A percentile compares a stretch with the other conserved stretches of the same genome.
Conservation (phyloP, 2,113 vertebrate genomes). For the Tachycineta bicolor region DNA sequence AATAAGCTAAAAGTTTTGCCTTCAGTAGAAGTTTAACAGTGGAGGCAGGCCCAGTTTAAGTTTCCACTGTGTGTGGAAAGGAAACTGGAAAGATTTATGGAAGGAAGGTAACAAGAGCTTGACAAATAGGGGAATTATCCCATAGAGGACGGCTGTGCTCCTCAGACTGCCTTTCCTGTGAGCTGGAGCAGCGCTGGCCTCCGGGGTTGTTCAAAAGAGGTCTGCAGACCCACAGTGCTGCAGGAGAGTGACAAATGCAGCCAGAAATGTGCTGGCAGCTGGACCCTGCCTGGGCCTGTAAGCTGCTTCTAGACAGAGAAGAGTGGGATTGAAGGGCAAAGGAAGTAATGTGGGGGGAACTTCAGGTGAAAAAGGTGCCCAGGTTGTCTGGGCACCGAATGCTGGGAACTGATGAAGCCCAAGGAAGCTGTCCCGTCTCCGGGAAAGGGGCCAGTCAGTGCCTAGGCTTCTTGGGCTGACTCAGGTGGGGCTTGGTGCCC, state of each 20-base stretch:
- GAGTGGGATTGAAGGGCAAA: background rate
- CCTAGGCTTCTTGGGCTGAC: background rate
- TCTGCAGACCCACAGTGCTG: background rate
- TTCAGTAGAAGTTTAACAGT: background rate
- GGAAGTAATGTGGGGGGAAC: background rate
- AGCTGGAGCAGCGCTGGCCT: background rate
- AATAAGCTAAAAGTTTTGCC: background rate
- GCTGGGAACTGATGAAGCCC: fast-evolving
- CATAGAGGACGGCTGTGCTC: background rate
- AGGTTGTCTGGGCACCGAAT: background rate
- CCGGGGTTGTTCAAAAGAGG: background rate
- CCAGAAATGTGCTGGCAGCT: background rate
- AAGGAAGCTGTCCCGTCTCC: background rate
- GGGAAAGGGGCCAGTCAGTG: background rate
- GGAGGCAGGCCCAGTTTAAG: background rate
- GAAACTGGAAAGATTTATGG: constrained; percentile 46
- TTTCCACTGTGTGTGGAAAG: background rate
- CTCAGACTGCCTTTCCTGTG: background rate
- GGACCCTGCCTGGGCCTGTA: background rate
- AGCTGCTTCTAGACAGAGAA: background rate
- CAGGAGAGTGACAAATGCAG: background rate
- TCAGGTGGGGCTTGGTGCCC: background rate
- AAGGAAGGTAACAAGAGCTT: background rate
- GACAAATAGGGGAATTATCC: constrained; percentile 11
- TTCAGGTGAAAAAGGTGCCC: background rate